Conservation (phyloP, 2,113 vertebrate genomes). For the Lamprologus lemairii region DNA sequence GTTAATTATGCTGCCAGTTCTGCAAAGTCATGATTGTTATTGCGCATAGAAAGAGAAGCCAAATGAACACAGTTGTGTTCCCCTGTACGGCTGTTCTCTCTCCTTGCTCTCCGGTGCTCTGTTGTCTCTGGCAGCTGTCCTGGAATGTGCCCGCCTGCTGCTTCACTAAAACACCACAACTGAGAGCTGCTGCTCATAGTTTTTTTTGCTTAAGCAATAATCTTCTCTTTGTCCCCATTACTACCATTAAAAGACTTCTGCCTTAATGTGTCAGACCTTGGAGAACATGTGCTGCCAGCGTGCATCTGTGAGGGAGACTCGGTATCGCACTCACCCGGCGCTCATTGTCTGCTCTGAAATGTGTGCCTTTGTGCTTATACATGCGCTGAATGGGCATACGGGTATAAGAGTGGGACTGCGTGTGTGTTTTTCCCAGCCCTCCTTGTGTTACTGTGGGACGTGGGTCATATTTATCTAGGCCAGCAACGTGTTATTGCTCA, state of each 20-base stretch:
- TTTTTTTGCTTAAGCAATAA: conserved; percentile 4
- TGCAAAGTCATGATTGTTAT: conserved; percentile 20
- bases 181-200: neutral
- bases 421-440: conserved; percentile 65
- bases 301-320: neutral
- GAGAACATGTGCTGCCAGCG: neutral
- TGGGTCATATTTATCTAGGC: conserved; percentile 64
- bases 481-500: conserved; percentile 47
- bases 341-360: neutral
- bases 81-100: neutral
- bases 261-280: neutral
- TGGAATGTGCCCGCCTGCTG: conserved; percentile 28
- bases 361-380: conserved; percentile 19
- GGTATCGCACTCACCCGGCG: neutral
- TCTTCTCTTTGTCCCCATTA: neutral
- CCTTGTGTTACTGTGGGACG: conserved; percentile 20
- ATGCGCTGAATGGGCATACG: neutral
- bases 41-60: neutral
- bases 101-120: neutral
- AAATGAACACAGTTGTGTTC: neutral
- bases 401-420: neutral
- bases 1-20: neutral
- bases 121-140: conserved; percentile 38
- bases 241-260: conserved; percentile 3
- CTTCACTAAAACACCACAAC: conserved; percentile 2